These are phyloP conservation scores for Fulica atra DNA, from an alignment of 2,113 vertebrate genomes.

Conservation along the genomic window DNA sequence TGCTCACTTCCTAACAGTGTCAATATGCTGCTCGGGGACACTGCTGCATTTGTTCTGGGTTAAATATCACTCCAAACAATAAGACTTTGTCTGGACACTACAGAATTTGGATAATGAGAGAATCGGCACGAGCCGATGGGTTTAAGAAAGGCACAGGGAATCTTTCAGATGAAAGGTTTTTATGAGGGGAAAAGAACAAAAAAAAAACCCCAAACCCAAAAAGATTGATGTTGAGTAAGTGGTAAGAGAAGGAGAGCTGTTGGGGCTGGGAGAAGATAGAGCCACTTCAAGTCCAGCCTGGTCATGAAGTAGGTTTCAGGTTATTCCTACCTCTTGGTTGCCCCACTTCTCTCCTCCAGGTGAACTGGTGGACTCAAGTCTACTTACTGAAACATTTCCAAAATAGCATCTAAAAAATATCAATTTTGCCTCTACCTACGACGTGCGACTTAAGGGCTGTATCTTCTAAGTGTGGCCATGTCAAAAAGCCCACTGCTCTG, in stretches of 20 bases:
- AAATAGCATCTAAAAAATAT: not conserved
- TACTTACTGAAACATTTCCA: not conserved
- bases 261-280: not conserved
- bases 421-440: not conserved
- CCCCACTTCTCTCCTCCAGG: not conserved
- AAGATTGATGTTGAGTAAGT: accelerated
- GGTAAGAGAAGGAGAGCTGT: not conserved
- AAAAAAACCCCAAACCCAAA: not conserved
- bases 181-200: not conserved
- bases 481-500: not conserved
- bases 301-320: not conserved
- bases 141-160: not conserved
- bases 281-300: not conserved
- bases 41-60: not conserved
- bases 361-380: not conserved
- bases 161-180: not conserved
- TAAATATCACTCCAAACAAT: not conserved
- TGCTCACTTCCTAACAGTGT: not conserved
- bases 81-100: not conserved
- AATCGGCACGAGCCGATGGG: not conserved
- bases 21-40: not conserved
- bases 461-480: not conserved
- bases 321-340: not conserved
- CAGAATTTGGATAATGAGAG: not conserved
- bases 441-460: not conserved